Evolutionary conservation across 2,888 invertebrate genomes (phyloP).

Genomic region (Hypercompe scribonia): DNA sequence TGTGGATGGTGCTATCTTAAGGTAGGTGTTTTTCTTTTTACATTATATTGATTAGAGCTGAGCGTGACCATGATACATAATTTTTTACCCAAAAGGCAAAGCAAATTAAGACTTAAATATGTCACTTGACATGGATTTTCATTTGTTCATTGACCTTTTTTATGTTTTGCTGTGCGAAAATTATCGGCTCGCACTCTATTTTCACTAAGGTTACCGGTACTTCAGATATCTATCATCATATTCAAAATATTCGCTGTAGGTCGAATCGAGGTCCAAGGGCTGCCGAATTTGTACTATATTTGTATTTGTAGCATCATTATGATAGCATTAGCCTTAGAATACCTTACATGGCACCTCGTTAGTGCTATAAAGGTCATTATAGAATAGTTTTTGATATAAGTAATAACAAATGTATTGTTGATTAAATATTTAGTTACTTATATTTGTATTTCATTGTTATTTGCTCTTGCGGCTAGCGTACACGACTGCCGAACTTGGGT

Average conservation of each 20-base stretch:
- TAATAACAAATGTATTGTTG: too few species aligned
- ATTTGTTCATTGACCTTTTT: background rate
- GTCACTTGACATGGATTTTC: background rate
- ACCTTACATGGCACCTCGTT: background rate
- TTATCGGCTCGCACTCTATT: background rate
- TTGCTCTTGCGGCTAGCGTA: too few species aligned
- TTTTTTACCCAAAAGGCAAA: background rate
- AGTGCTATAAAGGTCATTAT: background rate
- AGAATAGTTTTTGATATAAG: background rate
- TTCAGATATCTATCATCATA: background rate
- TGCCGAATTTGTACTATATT: background rate
- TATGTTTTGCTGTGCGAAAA: constrained; percentile 1
- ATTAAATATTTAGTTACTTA: too few species aligned
- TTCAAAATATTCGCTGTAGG: background rate
- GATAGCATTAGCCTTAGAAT: background rate
- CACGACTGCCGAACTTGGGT: too few species aligned
- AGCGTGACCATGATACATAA: background rate
- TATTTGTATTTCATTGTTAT: too few species aligned
- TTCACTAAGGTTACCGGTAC: background rate
- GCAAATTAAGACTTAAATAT: background rate
- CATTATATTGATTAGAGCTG: background rate
- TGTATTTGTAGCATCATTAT: background rate
- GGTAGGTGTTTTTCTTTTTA: constrained; percentile 68
- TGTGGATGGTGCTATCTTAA: constrained; percentile 94
- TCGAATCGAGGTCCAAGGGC: background rate